Conservation (phyloP, 2,113 vertebrate species). For the Ammodytes dubius region DNA sequence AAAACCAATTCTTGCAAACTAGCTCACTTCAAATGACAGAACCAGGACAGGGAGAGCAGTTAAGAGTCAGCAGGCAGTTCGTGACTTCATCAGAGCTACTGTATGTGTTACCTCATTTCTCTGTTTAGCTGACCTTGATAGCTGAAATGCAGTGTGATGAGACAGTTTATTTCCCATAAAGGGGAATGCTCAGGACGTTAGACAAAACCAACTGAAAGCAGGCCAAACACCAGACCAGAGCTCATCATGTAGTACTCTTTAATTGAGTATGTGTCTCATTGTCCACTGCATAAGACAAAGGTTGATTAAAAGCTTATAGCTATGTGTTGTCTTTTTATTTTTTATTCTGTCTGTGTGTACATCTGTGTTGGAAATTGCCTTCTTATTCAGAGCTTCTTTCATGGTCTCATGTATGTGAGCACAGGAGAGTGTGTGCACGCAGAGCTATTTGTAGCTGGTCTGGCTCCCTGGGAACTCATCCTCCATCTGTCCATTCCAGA, state of each 20-base stretch:
- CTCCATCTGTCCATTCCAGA: slow-evolving; percentile 81
- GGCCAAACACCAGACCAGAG: slow-evolving; percentile 21
- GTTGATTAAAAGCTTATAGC: background rate
- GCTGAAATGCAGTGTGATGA: slow-evolving; percentile 35
- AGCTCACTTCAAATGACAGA: slow-evolving; percentile 39
- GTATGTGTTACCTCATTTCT: slow-evolving; percentile 5
- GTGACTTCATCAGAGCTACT: slow-evolving; percentile 21
- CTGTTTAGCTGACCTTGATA: slow-evolving; percentile 52
- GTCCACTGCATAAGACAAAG: background rate
- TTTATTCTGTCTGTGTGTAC: slow-evolving; percentile 34
- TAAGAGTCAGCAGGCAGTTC: slow-evolving; percentile 14
- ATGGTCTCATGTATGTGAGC: slow-evolving; percentile 33
- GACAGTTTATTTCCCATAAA: slow-evolving; percentile 33
- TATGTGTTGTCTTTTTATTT: slow-evolving; percentile 16
- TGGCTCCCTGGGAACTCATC: slow-evolving; percentile 76
- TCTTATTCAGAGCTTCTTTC: slow-evolving; percentile 29
- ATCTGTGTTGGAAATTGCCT: slow-evolving; percentile 39
- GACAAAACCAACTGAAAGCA: slow-evolving; percentile 33
- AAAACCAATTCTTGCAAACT: slow-evolving; percentile 40
- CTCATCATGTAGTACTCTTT: background rate
- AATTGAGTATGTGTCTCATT: background rate
- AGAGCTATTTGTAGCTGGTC: slow-evolving; percentile 81
- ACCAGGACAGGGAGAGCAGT: slow-evolving; percentile 36
- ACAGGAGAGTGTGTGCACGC: slow-evolving; percentile 36
- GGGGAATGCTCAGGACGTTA: slow-evolving; percentile 13